Conservation (phyloP, 2,888 invertebrate genomes). For the Luffia ferchaultella region DNA sequence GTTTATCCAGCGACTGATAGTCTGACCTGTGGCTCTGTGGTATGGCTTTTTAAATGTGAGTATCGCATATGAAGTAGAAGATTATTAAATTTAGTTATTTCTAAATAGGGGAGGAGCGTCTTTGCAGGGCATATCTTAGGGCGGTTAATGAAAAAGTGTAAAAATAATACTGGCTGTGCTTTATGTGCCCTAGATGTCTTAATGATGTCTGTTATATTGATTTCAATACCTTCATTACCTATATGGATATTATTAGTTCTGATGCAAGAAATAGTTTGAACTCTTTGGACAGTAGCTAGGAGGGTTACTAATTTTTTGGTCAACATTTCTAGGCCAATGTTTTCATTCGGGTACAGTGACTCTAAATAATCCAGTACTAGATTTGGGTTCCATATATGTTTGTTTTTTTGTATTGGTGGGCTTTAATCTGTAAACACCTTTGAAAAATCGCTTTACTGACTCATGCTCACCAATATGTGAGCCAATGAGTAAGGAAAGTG, state of each 20-base stretch:
- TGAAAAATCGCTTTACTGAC: constrained; percentile 7
- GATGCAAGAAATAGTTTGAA: constrained; percentile 6
- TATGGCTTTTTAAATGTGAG: no score
- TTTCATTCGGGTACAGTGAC: constrained; percentile 3
- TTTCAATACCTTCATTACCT: no score
- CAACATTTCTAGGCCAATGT: constrained; percentile 8
- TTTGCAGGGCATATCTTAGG: no score
- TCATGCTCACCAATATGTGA: constrained; percentile 5
- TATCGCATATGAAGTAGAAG: constrained; percentile 7
- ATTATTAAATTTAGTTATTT: constrained; percentile 10
- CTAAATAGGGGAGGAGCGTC: no score
- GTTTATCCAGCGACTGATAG: no score
- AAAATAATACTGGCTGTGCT: background rate
- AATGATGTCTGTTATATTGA: no score
- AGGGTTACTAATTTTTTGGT: constrained; percentile 7
- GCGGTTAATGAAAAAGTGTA: no score
- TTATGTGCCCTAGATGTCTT: constrained; percentile 1
- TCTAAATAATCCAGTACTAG: constrained; percentile 2
- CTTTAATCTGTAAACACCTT: constrained; percentile 8
- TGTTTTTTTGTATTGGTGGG: constrained; percentile 8
- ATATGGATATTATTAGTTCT: no score
- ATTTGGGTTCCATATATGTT: constrained; percentile 10
- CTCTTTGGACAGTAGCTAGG: constrained; percentile 9
- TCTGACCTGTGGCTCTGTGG: no score
- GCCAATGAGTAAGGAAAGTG: constrained; percentile 11